phyloP scores from a whole-genome alignment of 2,113 vertebrate species.

The Gallinago undulata region DNA sequence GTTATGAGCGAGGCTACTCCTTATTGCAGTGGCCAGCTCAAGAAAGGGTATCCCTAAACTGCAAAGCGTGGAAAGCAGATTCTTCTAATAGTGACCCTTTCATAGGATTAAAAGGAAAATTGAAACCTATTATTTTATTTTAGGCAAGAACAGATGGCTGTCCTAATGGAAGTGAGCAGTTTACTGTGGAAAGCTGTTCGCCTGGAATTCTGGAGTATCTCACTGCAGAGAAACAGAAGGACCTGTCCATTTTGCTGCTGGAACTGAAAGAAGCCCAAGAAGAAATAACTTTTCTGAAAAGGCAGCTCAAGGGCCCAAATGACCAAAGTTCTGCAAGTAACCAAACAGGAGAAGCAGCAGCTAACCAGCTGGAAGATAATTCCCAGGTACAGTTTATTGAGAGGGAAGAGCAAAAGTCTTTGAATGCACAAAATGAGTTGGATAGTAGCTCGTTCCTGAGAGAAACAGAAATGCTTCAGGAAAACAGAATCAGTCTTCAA shows the following conservation, averaged over 20 bases:
- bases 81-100: neutral
- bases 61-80: neutral
- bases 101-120: neutral
- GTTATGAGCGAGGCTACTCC: neutral
- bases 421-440: neutral
- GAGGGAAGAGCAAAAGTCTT: neutral
- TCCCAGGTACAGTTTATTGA: neutral
- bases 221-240: conserved; percentile 67
- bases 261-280: conserved; percentile 78
- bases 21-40: neutral
- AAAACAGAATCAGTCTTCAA: neutral
- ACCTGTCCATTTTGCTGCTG: conserved; percentile 72
- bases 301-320: conserved; percentile 50
- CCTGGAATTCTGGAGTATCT: conserved; percentile 40
- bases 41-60: neutral
- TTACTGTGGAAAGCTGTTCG: neutral
- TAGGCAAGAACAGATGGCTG: conserved; percentile 17
- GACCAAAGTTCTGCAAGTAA: neutral
- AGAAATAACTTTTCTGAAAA: conserved; percentile 75
- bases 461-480: conserved; percentile 14
- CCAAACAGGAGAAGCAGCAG: neutral
- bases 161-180: neutral
- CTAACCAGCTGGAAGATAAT: neutral
- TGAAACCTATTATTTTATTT: neutral
- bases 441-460: neutral